Conservation (phyloP, 2,797 vertebrate genomes). For the Phaenicophaeus curvirostris region DNA sequence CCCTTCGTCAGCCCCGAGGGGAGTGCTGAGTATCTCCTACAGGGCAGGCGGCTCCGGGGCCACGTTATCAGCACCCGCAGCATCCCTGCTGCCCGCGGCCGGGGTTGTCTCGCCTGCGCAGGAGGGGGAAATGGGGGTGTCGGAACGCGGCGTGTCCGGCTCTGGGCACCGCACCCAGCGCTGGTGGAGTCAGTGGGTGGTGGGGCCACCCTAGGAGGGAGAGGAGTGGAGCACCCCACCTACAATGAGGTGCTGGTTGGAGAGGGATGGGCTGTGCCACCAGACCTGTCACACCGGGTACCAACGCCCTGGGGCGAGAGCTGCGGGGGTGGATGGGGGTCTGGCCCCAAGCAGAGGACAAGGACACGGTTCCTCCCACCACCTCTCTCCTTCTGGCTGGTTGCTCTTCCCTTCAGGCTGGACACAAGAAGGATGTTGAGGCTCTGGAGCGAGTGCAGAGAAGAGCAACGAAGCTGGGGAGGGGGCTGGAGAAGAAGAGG, state of each 20-base stretch:
- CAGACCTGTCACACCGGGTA: background rate
- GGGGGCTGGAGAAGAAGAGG: no score
- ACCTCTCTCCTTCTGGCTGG: no score
- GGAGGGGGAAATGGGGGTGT: background rate
- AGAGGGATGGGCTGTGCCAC: background rate
- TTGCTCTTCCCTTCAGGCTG: no score
- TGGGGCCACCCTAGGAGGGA: background rate
- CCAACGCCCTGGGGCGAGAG: fast-evolving
- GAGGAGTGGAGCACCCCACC: background rate
- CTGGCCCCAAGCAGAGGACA: no score
- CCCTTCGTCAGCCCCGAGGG: fast-evolving
- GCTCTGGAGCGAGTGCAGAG: no score
- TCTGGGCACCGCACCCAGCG: background rate
- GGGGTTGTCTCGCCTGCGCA: background rate
- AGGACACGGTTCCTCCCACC: no score
- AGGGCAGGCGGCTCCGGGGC: background rate
- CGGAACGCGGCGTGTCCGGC: background rate
- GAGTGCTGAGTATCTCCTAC: background rate
- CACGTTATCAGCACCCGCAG: background rate
- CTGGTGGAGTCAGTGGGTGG: background rate
- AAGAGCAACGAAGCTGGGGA: no score
- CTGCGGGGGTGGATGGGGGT: background rate
- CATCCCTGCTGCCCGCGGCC: fast-evolving
- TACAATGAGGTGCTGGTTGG: background rate
- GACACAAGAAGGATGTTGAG: no score